A percentile compares a stretch with the other conserved stretches of the same genome.
These are phyloP conservation scores for Podargus strigoides DNA, from an alignment of 2,797 vertebrate genomes.

Conservation along the genomic window DNA sequence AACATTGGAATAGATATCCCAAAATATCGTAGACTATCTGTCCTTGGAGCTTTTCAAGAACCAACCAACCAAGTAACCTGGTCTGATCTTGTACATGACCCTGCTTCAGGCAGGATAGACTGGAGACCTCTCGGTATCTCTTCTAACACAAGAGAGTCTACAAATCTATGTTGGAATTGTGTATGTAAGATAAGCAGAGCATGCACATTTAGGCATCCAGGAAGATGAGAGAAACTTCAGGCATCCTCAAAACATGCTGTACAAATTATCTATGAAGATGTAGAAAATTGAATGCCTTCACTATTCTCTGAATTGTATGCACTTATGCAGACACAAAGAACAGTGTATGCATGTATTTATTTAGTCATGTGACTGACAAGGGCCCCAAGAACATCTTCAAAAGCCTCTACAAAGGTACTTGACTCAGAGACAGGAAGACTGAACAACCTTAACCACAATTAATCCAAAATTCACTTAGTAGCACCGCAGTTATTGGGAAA, in stretches of 20 bases:
- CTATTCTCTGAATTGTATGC: neutral
- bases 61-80: neutral
- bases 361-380: neutral
- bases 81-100: neutral
- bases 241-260: neutral
- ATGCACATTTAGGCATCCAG: neutral
- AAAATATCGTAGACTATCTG: neutral
- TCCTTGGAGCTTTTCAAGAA: neutral
- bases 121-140: neutral
- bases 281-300: neutral
- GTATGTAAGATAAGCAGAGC: neutral
- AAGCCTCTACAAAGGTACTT: neutral
- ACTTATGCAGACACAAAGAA: neutral
- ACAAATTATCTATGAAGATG: accelerated
- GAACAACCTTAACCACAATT: neutral
- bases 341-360: neutral
- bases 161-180: neutral
- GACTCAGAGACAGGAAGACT: neutral
- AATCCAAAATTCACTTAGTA: neutral
- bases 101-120: neutral
- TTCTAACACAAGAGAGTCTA: neutral
- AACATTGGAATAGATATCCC: neutral
- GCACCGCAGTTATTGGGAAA: neutral
- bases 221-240: neutral
- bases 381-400: neutral